These are phyloP conservation scores for Campoplex capitator DNA, from an alignment of 2,888 invertebrate genomes.

Conservation along the genomic window DNA sequence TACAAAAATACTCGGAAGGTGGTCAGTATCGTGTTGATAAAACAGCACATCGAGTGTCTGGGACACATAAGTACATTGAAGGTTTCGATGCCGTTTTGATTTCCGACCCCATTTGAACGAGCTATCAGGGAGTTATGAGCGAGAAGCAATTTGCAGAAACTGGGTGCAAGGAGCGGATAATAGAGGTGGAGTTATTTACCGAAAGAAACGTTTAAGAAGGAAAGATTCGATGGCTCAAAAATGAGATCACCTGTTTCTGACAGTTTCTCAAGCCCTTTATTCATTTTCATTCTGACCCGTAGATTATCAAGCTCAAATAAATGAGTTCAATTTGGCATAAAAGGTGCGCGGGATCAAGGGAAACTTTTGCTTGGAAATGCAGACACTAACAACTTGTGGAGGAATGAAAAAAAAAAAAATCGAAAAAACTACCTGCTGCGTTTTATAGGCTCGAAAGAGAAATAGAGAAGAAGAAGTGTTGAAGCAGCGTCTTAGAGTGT, in stretches of 20 bases:
- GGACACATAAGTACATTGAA: neutral
- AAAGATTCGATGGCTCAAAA: neutral
- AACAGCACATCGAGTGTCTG: neutral
- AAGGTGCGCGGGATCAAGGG: neutral
- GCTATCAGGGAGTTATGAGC: constrained; percentile 81
- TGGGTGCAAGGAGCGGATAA: constrained; percentile 83
- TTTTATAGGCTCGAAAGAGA: constrained; percentile 34
- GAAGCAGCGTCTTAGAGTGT: constrained; percentile 75
- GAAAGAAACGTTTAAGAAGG: constrained; percentile 70
- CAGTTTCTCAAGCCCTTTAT: neutral
- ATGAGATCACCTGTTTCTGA: constrained; percentile 7
- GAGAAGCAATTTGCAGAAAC: constrained; percentile 81
- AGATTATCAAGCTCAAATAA: neutral
- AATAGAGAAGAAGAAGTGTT: constrained; percentile 28
- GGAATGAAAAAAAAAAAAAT: neutral
- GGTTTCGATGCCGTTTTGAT: constrained; percentile 68
- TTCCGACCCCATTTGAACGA: constrained; percentile 74
- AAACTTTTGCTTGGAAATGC: neutral
- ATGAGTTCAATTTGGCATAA: neutral
- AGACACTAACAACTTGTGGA: neutral
- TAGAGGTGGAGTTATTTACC: constrained; percentile 80
- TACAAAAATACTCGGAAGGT: constrained; percentile 22
- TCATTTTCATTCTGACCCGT: neutral
- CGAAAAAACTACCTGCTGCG: neutral
- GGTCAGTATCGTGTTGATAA: constrained; percentile 10